Evolutionary conservation across 2,888 invertebrate species (phyloP), one percentile per base, ranked within the genome.

Genomic region (Bembecia ichneumoniformis): DNA sequence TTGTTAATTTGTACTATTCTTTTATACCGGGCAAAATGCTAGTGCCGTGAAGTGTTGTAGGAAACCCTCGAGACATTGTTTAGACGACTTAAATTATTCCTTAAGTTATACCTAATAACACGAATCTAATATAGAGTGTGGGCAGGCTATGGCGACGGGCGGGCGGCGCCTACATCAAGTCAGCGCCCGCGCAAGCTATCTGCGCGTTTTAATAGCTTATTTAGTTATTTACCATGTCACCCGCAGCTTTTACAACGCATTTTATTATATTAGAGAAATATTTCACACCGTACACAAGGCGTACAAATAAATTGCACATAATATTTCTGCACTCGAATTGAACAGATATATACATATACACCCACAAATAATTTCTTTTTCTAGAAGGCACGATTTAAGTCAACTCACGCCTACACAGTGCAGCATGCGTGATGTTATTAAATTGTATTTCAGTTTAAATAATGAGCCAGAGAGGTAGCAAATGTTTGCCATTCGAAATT

Each of bases 131-230:
- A 49, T 47, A 49, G 57, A 55, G 64, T 64, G 73, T 72, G 71
- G 74, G 74, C 68, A 71, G 74, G 68, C 71, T 28, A 28, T 28
- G 28, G 28, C 28, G 28, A 28, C 28, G 28, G n/a, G 7, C 28
- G 9, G 73, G 71, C 72, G 73, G 70, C 72, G 72, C 73, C 71
- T 64, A 66, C 66, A 58, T 59, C 58, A 52, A 16, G 44, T 51
- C 52, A 51, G 60, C 58, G 62, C 58, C 55, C 52, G 52, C 56
- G 53, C 54, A 50, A 46, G 46, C 43, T 46, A 55, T 45, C 45
- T 48, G 47, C 51, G 43, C 48, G 55, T 54, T 54, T 58, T 55
- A 57, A 57, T 57, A 51, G 51, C 17, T 44, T 40, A 52, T 52
- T 52, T 40, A 40, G 13, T 40, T 40, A 28, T 28, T 28, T 28